Evolutionary conservation across 2,797 vertebrate species (phyloP).

Genomic region (Pygocentrus nattereri): DNA sequence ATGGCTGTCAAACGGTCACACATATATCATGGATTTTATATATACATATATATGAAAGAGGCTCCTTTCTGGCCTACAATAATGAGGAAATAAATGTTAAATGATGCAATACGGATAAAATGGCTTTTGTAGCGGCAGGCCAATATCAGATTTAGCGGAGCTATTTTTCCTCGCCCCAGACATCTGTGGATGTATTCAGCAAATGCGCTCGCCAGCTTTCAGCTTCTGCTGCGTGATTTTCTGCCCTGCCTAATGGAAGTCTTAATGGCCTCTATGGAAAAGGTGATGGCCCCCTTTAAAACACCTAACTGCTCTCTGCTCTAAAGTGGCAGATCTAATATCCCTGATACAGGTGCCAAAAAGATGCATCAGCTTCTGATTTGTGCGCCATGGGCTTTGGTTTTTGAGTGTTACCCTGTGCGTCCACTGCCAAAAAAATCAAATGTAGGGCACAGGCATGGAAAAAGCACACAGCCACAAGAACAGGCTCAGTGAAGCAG

Average conservation of each 20-base stretch:
- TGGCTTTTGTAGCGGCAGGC: slow-evolving; percentile 21
- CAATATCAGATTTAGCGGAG: slow-evolving; percentile 30
- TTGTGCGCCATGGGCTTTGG: not conserved
- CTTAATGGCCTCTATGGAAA: slow-evolving; percentile 3
- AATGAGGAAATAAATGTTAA: slow-evolving; percentile 43
- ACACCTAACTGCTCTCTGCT: not conserved
- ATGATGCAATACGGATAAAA: slow-evolving; percentile 46
- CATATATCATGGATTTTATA: slow-evolving; percentile 14
- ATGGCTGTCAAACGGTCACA: slow-evolving; percentile 12
- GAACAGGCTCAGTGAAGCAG: slow-evolving; percentile 42
- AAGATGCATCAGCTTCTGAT: slow-evolving; percentile 1
- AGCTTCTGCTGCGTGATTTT: slow-evolving; percentile 15
- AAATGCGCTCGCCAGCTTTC: slow-evolving; percentile 18
- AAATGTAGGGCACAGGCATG: slow-evolving; percentile 41
- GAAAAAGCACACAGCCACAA: slow-evolving; percentile 41
- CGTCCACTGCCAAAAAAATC: slow-evolving; percentile 31
- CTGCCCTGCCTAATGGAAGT: slow-evolving; percentile 33
- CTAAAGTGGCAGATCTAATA: slow-evolving; percentile 1
- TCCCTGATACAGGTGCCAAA: not conserved
- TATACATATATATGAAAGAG: not conserved
- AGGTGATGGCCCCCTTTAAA: slow-evolving; percentile 4
- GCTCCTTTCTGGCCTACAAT: slow-evolving; percentile 17
- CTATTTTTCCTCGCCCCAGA: slow-evolving; percentile 11
- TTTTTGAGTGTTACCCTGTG: slow-evolving; percentile 22
- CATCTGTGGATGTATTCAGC: slow-evolving; percentile 39